A percentile compares a stretch with the other conserved stretches of the same genome.
These are phyloP conservation scores for Zosterops pallidus DNA, from an alignment of 2,113 vertebrate genomes.

Conservation along the genomic window DNA sequence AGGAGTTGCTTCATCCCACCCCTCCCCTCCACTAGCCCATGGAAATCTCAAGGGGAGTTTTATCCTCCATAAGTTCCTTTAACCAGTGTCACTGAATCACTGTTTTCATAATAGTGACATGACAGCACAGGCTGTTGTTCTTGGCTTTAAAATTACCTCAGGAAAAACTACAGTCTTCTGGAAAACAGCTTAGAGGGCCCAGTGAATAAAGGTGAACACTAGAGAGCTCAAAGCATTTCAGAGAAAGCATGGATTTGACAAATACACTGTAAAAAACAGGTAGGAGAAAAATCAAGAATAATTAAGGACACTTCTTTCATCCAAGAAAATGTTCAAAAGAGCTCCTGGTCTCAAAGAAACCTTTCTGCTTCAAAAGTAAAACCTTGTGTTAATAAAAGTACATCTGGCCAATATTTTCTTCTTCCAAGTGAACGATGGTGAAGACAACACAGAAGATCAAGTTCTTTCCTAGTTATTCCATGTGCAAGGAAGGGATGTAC, in stretches of 20 bases:
- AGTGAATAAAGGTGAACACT: background rate
- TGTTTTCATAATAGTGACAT: background rate
- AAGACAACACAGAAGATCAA: background rate
- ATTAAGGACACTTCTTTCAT: background rate
- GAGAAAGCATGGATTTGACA: background rate
- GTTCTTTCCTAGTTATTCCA: background rate
- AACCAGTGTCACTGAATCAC: background rate
- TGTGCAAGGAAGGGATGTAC: background rate
- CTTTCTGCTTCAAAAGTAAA: background rate
- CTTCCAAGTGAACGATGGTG: background rate
- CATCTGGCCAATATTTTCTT: background rate
- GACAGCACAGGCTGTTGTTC: background rate
- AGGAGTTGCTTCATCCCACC: background rate
- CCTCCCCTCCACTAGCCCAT: accelerated
- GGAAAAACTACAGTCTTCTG: background rate
- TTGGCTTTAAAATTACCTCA: background rate
- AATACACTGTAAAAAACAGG: background rate
- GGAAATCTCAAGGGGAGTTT: background rate
- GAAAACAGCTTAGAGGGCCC: background rate
- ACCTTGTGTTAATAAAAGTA: background rate
- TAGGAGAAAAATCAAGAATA: background rate
- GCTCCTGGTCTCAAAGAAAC: background rate
- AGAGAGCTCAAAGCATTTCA: background rate
- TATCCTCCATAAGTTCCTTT: background rate
- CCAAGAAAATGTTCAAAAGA: background rate